Evolutionary conservation across 2,888 invertebrate genomes (phyloP), one percentile per base, ranked within the genome.

Genomic region (Acronicta aceris): DNA sequence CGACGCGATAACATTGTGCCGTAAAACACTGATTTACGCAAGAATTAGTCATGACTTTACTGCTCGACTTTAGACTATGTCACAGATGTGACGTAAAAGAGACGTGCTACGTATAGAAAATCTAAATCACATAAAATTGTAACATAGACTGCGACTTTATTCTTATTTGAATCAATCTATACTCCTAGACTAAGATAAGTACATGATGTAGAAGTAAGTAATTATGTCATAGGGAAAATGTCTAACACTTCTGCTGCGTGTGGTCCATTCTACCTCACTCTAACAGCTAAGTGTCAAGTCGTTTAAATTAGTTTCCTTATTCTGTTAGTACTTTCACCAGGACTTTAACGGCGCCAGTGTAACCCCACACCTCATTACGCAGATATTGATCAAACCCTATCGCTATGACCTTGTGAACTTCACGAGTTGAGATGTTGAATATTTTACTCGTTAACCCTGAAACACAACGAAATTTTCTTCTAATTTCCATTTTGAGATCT

Each of bases 231-330:
- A 49, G 59, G 63, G 71, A 68, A 71, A 76, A 53, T 58, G 51
- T 50, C 56, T 60, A 57, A 64, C 62, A 70, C 61, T 65, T 62
- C 65, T 63, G 48, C 54, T 77, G 75, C 71, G 81, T 87, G 85
- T 82, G 82, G 84, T 83, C 85, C 47, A 79, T 72, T 61, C 76
- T 78, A 81, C 79, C 79, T 74, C 74, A 69, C 74, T 65, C 73
- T 72, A 68, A 66, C 74, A 76, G 48, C 61, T 77, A 81, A 77
- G 74, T 84, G 81, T 81, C 76, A 81, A 82, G 80, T 85, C 81
- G 84, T 83, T 88, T 86, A 87, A 89, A 90, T 89, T 88, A 89
- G 84, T 88, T 89, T 86, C 84, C 86, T 86, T 82, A 85, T 78
- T 74, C 69, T 76, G 63, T 72, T 71, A 69, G 75, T 74, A 81